Evolutionary conservation across 2,888 invertebrate species (phyloP).

Genomic region (Willowsia nigromaculata): DNA sequence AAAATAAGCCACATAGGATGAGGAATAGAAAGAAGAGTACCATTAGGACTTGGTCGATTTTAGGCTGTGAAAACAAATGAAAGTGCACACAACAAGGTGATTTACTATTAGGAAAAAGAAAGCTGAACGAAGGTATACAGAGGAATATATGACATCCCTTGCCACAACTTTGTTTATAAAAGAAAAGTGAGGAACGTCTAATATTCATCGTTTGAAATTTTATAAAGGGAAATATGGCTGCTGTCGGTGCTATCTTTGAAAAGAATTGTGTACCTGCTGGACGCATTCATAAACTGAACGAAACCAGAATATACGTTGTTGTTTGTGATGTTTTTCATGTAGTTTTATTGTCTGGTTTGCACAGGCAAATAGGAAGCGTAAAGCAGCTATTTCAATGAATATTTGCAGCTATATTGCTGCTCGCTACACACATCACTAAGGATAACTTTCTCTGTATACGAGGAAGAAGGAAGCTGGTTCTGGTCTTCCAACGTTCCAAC

Average conservation of each 20-base stretch:
- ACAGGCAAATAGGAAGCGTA: background rate
- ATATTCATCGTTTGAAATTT: slow-evolving; percentile 5
- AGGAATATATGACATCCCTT: background rate
- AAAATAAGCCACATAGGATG: background rate
- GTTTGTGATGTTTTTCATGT: background rate
- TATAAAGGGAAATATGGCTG: background rate
- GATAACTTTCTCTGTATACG: background rate
- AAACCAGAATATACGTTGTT: background rate
- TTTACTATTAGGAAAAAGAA: background rate
- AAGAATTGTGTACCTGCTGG: background rate
- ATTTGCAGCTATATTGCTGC: background rate
- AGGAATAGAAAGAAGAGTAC: background rate
- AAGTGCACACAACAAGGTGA: slow-evolving; percentile 22
- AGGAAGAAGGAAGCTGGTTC: background rate
- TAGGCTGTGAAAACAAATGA: slow-evolving; percentile 44
- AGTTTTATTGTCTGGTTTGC: background rate
- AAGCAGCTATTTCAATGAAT: background rate
- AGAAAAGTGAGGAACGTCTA: background rate
- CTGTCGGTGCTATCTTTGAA: background rate
- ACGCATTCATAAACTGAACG: background rate
- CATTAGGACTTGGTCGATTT: background rate
- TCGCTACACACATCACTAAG: background rate
- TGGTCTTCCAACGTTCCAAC: background rate
- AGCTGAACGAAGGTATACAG: background rate
- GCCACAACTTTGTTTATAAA: background rate